phyloP scores from a whole-genome alignment of 37 sponge, comb jelly and placozoan species.

The Cliona cf. orientalis region DNA sequence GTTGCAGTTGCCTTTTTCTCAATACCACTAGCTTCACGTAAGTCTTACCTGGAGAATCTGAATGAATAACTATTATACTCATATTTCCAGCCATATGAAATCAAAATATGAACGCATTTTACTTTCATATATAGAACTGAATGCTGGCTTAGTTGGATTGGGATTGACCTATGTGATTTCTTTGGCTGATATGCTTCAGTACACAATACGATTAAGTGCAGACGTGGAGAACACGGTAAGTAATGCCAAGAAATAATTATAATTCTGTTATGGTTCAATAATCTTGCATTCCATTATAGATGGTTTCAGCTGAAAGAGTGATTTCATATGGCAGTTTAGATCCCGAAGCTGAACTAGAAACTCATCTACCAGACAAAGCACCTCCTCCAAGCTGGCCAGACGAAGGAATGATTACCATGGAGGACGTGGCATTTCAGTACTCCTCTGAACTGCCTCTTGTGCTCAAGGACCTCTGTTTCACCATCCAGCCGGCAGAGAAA shows the following conservation, averaged over 20 bases:
- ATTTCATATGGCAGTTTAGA: constrained; percentile 59
- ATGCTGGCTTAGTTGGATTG: constrained; percentile 72
- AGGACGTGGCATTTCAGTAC: constrained; percentile 56
- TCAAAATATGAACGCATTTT: background rate
- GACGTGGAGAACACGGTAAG: constrained; percentile 84
- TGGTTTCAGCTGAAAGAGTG: constrained; percentile 82
- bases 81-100: background rate
- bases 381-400: constrained; percentile 73
- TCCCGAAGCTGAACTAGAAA: constrained; percentile 57
- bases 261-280: background rate
- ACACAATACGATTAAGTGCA: constrained; percentile 75
- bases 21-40: constrained; percentile 56
- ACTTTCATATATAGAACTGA: constrained; percentile 1
- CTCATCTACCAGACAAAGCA: constrained; percentile 18
- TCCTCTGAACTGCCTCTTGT: constrained; percentile 45
- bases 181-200: constrained; percentile 81
- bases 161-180: constrained; percentile 72
- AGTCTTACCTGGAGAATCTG: background rate
- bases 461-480: constrained; percentile 55
- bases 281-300: constrained; percentile 37
- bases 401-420: constrained; percentile 44
- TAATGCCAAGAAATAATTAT: background rate
- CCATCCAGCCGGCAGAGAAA: constrained; percentile 70
- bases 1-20: constrained; percentile 58
- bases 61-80: background rate